These are phyloP conservation scores for Drosophila obscura DNA, from an alignment of 1,140 invertebrate genomes.

Conservation along the genomic window DNA sequence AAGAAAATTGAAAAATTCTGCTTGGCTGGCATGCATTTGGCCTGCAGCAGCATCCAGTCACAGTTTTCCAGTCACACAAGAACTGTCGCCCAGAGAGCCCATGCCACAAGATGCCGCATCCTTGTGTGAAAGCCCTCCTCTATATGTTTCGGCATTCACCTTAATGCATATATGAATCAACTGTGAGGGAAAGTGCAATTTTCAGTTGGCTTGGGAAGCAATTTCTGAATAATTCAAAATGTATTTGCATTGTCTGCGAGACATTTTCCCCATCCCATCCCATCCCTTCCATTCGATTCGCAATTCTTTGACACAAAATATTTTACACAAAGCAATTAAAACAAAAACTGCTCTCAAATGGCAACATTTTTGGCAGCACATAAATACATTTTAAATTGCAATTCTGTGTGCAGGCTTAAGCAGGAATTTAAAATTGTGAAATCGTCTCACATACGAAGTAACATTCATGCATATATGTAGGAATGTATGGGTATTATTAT, in stretches of 20 bases:
- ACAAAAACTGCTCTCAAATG: not conserved
- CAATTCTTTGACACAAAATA: conserved; percentile 24
- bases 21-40: conserved; percentile 53
- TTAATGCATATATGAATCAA: conserved; percentile 24
- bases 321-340: conserved; percentile 1
- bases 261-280: not conserved
- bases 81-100: conserved; percentile 11
- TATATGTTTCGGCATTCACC: not conserved
- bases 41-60: conserved; percentile 48
- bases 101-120: not conserved
- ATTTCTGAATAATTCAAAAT: conserved; percentile 30
- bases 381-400: no score
- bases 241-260: conserved; percentile 17
- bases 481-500: no score
- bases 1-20: conserved; percentile 77
- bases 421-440: no score
- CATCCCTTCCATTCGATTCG: not conserved
- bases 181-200: conserved; percentile 4
- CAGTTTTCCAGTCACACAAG: conserved; percentile 36
- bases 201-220: conserved; percentile 23
- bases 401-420: no score
- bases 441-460: no score
- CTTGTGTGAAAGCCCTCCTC: not conserved
- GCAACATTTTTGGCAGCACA: no score
- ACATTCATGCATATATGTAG: no score